Evolutionary conservation across 2,797 vertebrate genomes (phyloP).

Genomic region (Dicrostonyx torquatus): DNA sequence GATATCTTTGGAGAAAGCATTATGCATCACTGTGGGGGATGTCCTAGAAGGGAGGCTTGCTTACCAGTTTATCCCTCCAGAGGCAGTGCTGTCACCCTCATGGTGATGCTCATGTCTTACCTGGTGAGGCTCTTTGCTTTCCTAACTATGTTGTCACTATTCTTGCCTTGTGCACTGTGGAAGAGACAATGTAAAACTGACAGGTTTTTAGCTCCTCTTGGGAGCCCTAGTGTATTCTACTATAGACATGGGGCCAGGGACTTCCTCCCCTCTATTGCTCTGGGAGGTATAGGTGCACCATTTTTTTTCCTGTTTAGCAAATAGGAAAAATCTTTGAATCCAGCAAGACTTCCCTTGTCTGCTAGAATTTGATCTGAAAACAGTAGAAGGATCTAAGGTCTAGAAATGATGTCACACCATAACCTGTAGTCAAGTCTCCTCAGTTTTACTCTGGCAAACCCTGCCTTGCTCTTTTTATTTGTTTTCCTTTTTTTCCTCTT

Average conservation of each 20-base stretch:
- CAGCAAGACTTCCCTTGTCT: neutral
- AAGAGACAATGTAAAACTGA: no score
- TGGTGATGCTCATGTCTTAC: fast-evolving
- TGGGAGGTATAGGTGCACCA: fast-evolving
- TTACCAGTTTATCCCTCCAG: neutral
- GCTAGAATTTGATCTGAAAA: neutral
- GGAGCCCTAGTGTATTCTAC: neutral
- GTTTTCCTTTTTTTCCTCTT: neutral
- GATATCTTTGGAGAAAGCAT: neutral
- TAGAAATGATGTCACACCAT: neutral
- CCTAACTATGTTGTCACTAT: fast-evolving
- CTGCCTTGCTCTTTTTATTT: neutral
- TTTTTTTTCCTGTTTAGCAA: neutral
- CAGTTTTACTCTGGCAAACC: neutral
- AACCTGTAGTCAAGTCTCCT: neutral
- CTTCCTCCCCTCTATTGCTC: no score
- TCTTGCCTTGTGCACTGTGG: neutral
- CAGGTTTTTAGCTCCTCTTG: neutral
- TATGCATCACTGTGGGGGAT: fast-evolving
- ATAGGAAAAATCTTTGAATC: neutral
- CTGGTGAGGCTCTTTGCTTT: no score
- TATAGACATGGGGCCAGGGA: fast-evolving
- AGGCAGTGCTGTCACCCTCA: neutral
- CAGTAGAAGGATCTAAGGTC: neutral
- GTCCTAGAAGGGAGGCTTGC: neutral